A percentile compares a stretch with the other conserved stretches of the same genome.
Conservation (phyloP, 1,140 invertebrate species). For the Megathymus violae region DNA sequence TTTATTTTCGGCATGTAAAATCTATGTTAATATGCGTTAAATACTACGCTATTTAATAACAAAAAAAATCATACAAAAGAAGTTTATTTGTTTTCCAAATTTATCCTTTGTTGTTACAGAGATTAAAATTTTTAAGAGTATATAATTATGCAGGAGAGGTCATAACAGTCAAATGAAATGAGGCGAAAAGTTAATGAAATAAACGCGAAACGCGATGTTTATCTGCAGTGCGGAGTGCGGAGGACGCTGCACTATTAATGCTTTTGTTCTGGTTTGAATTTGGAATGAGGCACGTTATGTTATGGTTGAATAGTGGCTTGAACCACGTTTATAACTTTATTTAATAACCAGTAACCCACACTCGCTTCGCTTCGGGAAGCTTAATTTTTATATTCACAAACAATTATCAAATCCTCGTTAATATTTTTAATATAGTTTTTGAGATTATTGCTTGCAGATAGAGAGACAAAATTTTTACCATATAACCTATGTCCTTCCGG, state of each 20-base stretch:
- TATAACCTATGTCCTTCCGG: too few species aligned
- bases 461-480: too few species aligned
- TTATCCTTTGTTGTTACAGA: background rate
- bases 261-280: conserved; percentile 13
- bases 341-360: too few species aligned
- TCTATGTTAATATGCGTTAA: too few species aligned
- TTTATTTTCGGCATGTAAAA: too few species aligned
- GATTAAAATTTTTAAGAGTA: conserved; percentile 26
- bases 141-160: conserved; percentile 20
- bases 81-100: background rate
- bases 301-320: background rate
- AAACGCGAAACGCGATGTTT: conserved; percentile 21
- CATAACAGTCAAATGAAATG: conserved; percentile 24
- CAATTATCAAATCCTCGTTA: too few species aligned
- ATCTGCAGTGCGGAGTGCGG: conserved; percentile 11
- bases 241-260: conserved; percentile 13
- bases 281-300: conserved; percentile 1
- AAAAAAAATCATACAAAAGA: background rate
- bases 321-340: too few species aligned
- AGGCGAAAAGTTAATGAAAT: conserved; percentile 26
- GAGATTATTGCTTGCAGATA: too few species aligned
- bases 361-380: too few species aligned
- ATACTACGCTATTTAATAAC: too few species aligned
- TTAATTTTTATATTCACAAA: too few species aligned
- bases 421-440: too few species aligned